phyloP scores from a whole-genome alignment of 2,113 vertebrate genomes.

The Axis porcinus region DNA sequence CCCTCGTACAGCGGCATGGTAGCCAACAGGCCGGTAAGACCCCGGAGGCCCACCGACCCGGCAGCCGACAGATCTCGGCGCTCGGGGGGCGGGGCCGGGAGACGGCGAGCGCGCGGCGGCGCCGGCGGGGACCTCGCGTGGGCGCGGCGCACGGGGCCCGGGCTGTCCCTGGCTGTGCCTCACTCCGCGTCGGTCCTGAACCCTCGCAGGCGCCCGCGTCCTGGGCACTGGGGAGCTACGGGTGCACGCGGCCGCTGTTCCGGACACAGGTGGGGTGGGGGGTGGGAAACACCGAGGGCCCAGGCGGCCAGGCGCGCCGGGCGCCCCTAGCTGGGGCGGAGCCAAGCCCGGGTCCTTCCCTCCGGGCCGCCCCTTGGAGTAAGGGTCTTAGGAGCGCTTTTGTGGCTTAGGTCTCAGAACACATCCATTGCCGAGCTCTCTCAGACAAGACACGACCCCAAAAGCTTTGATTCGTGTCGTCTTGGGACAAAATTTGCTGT shows the following conservation, averaged over 20 bases:
- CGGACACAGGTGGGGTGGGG: rapidly evolving
- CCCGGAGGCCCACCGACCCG: rapidly evolving
- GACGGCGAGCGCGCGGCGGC: not conserved
- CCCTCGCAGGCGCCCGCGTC: rapidly evolving
- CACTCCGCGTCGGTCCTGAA: no score
- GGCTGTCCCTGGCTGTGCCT: not conserved
- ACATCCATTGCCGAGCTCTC: rapidly evolving
- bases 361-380: not conserved
- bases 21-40: rapidly evolving
- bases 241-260: rapidly evolving
- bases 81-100: not conserved
- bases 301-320: not conserved
- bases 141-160: not conserved
- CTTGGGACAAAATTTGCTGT: not conserved
- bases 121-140: not conserved
- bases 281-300: rapidly evolving
- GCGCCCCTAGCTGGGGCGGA: not conserved
- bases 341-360: not conserved
- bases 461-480: not conserved
- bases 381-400: rapidly evolving
- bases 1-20: constrained; percentile 95
- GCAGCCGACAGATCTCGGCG: rapidly evolving
- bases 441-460: rapidly evolving
- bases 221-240: no score
- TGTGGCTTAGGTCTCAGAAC: rapidly evolving